Conservation (phyloP, 2,797 vertebrate genomes). For the Stomatorhinus walkeri region DNA sequence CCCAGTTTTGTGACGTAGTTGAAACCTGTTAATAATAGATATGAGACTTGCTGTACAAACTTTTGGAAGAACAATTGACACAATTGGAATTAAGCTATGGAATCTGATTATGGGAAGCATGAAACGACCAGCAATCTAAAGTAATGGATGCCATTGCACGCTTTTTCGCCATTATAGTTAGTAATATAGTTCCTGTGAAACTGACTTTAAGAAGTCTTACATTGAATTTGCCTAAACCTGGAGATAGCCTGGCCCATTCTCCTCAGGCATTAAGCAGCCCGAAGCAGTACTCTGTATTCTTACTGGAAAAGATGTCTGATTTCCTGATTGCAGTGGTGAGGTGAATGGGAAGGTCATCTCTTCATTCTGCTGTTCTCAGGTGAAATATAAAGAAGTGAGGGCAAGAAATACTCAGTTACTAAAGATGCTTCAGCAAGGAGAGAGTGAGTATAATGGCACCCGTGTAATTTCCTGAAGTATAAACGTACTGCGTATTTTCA, state of each 20-base stretch:
- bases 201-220: neutral
- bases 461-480: neutral
- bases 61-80: neutral
- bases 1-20: neutral
- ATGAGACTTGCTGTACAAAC: neutral
- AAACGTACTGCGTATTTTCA: neutral
- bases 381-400: constrained; percentile 88
- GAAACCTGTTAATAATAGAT: neutral
- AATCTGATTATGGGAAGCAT: neutral
- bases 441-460: constrained; percentile 71
- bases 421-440: constrained; percentile 90
- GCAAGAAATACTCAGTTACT: constrained; percentile 83
- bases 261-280: neutral
- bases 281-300: neutral
- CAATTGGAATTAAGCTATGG: neutral
- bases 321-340: neutral
- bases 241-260: neutral
- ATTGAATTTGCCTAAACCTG: neutral
- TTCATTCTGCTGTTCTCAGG: constrained; percentile 46
- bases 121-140: neutral
- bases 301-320: neutral
- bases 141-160: neutral
- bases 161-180: neutral
- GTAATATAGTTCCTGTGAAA: neutral
- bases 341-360: neutral